Base-by-base conservation (phyloP, 1,140 invertebrate genomes). In the Pantala flavescens region DNA sequence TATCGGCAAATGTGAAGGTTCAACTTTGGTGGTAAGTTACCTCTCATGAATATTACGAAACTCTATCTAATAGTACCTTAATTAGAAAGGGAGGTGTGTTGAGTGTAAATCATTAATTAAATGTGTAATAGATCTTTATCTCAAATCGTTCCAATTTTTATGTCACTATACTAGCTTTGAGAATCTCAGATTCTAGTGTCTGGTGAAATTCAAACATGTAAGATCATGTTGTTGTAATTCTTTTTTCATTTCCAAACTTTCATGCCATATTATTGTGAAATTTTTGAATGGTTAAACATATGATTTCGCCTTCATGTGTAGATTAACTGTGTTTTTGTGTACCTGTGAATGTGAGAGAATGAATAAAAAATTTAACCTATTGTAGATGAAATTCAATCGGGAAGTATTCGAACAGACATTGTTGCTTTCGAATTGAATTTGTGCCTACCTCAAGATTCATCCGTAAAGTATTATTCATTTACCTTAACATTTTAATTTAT, bases 121-220 rank as follows among this genome's bases (percentile, higher is more conserved):
- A 36, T 36, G 49, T 63, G 49, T 63, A 63, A 7, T 63, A 63
- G 49, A 16, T 63, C 49, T 63, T 63, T 19, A 63, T 63, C 49
- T 63, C 49, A 14, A 49, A 63, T 19, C 14, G 49, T 63, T 63
- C 49, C 49, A 63, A 63, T 63, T 63, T 63, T 63, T 63, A 63
- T 63, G 49, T 63, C 49, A 21, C 49, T 63, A 63, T 63, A 63
- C 49, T 63, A 63, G 49, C 14, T 63, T 63, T 63, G 49, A 63
- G 49, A 63, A 14, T 19, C 49, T 16, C 49, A 14, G 49, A 19
- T 63, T 63, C 14, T 63, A 63, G 49, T 63, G 49, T 63, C 12
- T 21, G 49, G n/a, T 63, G 49, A 63, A 63, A 63, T 63, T 63
- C n/a, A 63, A 63, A 63, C n/a, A 63, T 63, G n/a, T 19, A 63